Evolutionary conservation across 2,113 vertebrate species (phyloP).

Genomic region (Tonatia bakeri): DNA sequence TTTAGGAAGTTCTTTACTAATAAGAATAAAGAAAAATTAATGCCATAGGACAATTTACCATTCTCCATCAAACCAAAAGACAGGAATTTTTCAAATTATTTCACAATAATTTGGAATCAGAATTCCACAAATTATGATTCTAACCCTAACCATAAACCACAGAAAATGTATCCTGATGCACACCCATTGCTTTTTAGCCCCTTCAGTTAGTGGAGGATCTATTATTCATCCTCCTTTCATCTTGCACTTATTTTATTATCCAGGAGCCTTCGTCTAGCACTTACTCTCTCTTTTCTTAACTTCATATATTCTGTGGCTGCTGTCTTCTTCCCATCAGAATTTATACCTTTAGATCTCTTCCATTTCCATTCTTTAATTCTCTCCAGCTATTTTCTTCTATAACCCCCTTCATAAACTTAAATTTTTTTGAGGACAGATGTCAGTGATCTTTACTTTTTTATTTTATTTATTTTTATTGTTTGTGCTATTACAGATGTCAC

Average conservation of each 20-base stretch:
- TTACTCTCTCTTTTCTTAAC: not conserved
- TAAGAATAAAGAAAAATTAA: constrained; percentile 10
- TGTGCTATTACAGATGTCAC: too few relatives aligned
- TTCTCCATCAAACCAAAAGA: not conserved
- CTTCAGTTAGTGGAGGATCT: not conserved
- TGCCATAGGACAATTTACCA: not conserved
- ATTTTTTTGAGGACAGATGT: too few relatives aligned
- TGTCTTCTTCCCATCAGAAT: not conserved
- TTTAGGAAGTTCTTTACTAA: not conserved
- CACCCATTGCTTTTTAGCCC: not conserved
- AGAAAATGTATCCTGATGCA: not conserved
- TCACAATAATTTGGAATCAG: too few relatives aligned
- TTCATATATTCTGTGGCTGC: not conserved
- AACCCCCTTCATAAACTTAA: not conserved
- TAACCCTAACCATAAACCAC: not conserved
- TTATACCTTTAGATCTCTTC: not conserved
- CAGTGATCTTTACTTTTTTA: too few relatives aligned
- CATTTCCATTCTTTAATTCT: not conserved
- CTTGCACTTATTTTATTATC: not conserved
- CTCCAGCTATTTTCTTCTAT: not conserved
- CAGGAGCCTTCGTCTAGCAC: not conserved
- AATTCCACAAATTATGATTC: not conserved
- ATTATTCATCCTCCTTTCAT: not conserved
- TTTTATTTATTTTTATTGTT: too few relatives aligned
- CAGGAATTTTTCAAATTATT: not conserved